These are phyloP conservation scores for Graptemys geographica DNA, from an alignment of 2,797 vertebrate species.

Conservation along the genomic window DNA sequence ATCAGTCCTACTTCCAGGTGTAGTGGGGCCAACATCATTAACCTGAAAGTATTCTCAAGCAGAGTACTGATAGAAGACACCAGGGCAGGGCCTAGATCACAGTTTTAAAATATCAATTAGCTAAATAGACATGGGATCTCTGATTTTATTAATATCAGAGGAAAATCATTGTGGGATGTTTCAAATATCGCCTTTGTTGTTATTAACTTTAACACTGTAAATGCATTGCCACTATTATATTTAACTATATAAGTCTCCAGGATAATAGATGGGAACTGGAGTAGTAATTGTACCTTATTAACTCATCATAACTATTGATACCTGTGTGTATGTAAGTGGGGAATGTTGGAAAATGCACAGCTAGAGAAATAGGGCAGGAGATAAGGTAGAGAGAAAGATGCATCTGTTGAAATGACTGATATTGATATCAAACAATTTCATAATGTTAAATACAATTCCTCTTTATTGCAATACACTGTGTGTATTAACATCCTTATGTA, in stretches of 20 bases:
- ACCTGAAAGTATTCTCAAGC: neutral
- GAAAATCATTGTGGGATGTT: conserved; percentile 36
- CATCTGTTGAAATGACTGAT: neutral
- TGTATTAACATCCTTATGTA: neutral
- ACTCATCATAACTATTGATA: conserved; percentile 22
- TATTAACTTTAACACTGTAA: conserved; percentile 71
- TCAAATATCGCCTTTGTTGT: conserved; percentile 35
- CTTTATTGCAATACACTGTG: neutral
- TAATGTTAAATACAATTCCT: neutral
- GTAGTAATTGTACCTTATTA: conserved; percentile 45
- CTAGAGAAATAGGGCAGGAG: neutral
- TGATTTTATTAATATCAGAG: conserved; percentile 34
- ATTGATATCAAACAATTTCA: neutral
- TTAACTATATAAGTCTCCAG: conserved; percentile 28
- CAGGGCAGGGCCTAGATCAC: conserved; percentile 2
- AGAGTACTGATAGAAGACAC: conserved; percentile 23
- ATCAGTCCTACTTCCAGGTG: neutral
- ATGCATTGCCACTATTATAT: conserved; percentile 32
- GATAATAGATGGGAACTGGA: conserved; percentile 19
- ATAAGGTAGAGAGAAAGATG: neutral
- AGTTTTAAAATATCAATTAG: conserved; percentile 37
- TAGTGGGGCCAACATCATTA: neutral
- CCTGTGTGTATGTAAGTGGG: neutral
- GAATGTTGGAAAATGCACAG: neutral
- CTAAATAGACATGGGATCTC: neutral